phyloP scores from a whole-genome alignment of 2,888 invertebrate species.

The Trachelus iudaicus region DNA sequence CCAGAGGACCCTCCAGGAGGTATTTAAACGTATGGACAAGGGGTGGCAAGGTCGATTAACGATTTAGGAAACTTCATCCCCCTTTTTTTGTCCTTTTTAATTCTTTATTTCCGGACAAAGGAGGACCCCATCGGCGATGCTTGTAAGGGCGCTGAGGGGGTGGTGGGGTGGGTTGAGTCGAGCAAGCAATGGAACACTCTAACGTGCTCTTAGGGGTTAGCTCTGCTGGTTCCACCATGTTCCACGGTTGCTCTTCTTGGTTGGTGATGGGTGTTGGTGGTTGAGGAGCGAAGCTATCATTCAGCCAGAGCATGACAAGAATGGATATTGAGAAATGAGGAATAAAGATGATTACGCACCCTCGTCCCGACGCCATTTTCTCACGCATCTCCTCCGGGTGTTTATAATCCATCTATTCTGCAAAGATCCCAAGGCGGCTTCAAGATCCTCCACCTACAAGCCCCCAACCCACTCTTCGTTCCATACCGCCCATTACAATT shows the following conservation, averaged over 20 bases:
- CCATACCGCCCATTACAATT: background rate
- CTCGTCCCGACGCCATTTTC: slow-evolving; percentile 21
- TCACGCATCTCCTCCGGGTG: slow-evolving; percentile 13
- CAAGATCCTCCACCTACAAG: background rate
- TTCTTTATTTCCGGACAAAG: background rate
- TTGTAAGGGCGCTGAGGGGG: background rate
- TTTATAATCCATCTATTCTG: slow-evolving; percentile 5
- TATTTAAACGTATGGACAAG: background rate
- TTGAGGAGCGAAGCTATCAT: slow-evolving; percentile 18
- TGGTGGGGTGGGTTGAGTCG: background rate
- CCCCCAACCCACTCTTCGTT: background rate
- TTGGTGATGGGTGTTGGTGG: background rate
- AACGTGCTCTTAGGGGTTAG: background rate
- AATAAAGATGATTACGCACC: slow-evolving; percentile 34
- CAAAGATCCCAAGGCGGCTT: background rate
- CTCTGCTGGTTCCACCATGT: background rate
- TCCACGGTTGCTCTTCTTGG: background rate
- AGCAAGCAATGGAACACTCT: background rate
- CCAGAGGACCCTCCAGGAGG: background rate
- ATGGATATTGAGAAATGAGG: slow-evolving; percentile 33
- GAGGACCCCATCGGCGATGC: background rate
- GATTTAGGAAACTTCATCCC: background rate
- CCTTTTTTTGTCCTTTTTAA: background rate
- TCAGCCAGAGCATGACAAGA: slow-evolving; percentile 38
- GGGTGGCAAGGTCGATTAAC: background rate